Evolutionary conservation across 2,888 invertebrate species (phyloP).

Genomic region (Busseola fusca): DNA sequence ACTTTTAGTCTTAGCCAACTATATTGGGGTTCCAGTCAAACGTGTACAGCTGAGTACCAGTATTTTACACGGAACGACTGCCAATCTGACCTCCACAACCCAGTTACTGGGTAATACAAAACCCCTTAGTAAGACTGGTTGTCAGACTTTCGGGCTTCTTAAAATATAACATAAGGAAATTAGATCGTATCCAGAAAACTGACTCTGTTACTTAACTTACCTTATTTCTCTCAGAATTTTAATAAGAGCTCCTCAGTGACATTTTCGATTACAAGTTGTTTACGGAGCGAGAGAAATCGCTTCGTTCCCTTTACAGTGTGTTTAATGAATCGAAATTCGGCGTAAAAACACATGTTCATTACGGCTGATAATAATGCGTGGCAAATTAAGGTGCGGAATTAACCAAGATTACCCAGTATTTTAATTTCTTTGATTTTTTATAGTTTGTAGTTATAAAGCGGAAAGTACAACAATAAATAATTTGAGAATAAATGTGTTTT

Average conservation of each 20-base stretch:
- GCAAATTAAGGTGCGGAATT: neutral
- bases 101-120: too few species aligned
- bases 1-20: too few species aligned
- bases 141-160: too few species aligned
- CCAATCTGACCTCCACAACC: too few species aligned
- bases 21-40: too few species aligned
- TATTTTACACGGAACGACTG: too few species aligned
- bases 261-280: constrained; percentile 6
- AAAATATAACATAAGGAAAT: too few species aligned
- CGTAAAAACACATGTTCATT: neutral
- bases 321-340: neutral
- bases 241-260: neutral
- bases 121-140: too few species aligned
- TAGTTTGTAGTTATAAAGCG: neutral
- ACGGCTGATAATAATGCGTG: neutral
- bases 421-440: neutral
- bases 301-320: neutral
- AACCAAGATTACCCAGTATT: neutral
- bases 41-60: too few species aligned
- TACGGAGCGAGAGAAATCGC: neutral
- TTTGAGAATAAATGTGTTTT: too few species aligned
- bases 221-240: constrained; percentile 4
- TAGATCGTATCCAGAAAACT: neutral
- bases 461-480: too few species aligned
- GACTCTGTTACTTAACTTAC: neutral